A percentile compares a stretch with the other conserved stretches of the same genome.
These are phyloP conservation scores for Nomada hirtipes DNA, from an alignment of 2,888 invertebrate genomes.

Conservation along the genomic window DNA sequence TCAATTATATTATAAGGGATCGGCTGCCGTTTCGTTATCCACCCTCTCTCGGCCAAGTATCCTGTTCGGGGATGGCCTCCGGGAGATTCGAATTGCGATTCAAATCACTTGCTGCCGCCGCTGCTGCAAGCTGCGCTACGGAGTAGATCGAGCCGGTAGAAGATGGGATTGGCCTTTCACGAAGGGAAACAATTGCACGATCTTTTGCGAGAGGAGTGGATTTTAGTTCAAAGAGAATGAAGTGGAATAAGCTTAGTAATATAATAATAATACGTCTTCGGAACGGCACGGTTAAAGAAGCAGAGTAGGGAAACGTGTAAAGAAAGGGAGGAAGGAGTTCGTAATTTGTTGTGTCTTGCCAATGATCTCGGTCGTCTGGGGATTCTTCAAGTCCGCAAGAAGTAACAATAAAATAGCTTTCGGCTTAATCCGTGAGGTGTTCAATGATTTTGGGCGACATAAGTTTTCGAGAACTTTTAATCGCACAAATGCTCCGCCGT, in stretches of 20 bases:
- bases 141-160: neutral
- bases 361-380: no score
- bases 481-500: neutral
- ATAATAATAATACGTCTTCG: no score
- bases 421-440: no score
- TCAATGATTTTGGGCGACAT: no score
- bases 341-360: neutral
- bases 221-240: no score
- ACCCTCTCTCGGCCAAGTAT: neutral
- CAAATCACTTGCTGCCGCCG: constrained; percentile 22
- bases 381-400: no score
- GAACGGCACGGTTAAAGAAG: no score
- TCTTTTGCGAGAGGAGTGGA: no score
- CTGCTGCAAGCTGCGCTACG: neutral
- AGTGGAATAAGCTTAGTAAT: no score
- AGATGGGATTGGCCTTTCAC: neutral
- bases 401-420: no score
- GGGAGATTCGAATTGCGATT: constrained; percentile 16
- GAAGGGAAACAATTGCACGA: no score
- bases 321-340: neutral
- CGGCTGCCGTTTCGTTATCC: constrained; percentile 4
- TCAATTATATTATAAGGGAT: constrained; percentile 45
- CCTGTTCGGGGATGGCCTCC: constrained; percentile 7
- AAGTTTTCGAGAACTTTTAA: no score
- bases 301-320: neutral